Percentiles rank a stretch among this genome's conserved stretches.
Evolutionary conservation across 2,888 invertebrate genomes (phyloP).

Genomic region (Coelogynopora nodosa): DNA sequence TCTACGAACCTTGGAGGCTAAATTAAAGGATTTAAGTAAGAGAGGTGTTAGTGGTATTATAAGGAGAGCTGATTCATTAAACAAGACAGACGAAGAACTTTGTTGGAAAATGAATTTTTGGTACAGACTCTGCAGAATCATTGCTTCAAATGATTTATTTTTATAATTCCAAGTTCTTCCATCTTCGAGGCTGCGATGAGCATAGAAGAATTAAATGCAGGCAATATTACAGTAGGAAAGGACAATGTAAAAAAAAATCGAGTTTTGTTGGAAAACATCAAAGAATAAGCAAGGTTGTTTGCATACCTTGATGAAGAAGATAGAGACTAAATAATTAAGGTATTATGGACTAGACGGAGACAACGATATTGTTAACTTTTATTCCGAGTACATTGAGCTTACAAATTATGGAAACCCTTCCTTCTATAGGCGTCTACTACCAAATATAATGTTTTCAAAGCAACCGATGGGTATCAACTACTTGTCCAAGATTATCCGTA

Average conservation of each 20-base stretch:
- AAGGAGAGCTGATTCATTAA: background rate
- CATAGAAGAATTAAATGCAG: background rate
- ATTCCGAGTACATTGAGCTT: background rate
- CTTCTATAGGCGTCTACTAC: background rate
- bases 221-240: background rate
- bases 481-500: background rate
- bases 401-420: background rate
- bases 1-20: background rate
- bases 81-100: background rate
- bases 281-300: conserved; percentile 15
- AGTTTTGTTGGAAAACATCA: background rate
- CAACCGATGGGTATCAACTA: background rate
- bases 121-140: background rate
- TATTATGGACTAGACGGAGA: background rate
- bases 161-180: conserved; percentile 12
- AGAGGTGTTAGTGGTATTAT: background rate
- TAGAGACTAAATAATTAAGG: background rate
- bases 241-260: background rate
- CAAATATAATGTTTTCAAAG: background rate
- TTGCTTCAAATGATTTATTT: background rate
- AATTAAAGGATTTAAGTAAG: background rate
- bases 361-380: conserved; percentile 4
- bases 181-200: conserved; percentile 7
- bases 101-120: background rate
- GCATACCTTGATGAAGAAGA: background rate